These are phyloP conservation scores for Petrolisthes manimaculis DNA, from an alignment of 2,888 invertebrate genomes.

Conservation along the genomic window DNA sequence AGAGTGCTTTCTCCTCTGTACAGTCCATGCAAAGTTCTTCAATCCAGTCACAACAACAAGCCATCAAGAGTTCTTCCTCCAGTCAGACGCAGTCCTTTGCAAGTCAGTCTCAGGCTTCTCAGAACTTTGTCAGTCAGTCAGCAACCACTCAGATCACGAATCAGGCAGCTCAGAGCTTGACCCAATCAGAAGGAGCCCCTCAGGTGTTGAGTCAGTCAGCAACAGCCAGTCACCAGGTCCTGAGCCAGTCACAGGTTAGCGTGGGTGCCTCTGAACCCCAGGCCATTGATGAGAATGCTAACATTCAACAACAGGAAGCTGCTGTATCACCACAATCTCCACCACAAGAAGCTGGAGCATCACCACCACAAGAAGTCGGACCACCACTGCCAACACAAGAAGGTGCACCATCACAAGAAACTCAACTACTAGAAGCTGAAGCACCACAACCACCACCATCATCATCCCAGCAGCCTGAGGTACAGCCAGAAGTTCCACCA, in stretches of 20 bases:
- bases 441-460: not conserved
- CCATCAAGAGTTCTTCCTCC: too few species aligned
- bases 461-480: slow-evolving; percentile 3
- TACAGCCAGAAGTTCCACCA: slow-evolving; percentile 5
- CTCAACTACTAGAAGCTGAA: too few species aligned
- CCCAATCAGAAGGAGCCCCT: slow-evolving; percentile 18
- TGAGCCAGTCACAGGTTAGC: not conserved
- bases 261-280: slow-evolving; percentile 6
- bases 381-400: too few species aligned
- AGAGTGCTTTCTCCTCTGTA: not conserved
- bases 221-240: slow-evolving; percentile 1
- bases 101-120: not conserved
- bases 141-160: too few species aligned
- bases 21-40: too few species aligned
- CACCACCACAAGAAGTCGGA: too few species aligned
- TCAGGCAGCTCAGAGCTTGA: slow-evolving; percentile 32
- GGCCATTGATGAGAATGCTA: slow-evolving; percentile 49
- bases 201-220: not conserved
- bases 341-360: too few species aligned
- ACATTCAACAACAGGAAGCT: slow-evolving; percentile 12
- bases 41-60: too few species aligned
- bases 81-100: too few species aligned
- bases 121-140: slow-evolving; percentile 11
- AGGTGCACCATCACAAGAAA: too few species aligned
- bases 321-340: too few species aligned